Evolutionary conservation across 2,113 vertebrate species (phyloP), one percentile per base, ranked within the genome.

Genomic region (Numenius arquata): DNA sequence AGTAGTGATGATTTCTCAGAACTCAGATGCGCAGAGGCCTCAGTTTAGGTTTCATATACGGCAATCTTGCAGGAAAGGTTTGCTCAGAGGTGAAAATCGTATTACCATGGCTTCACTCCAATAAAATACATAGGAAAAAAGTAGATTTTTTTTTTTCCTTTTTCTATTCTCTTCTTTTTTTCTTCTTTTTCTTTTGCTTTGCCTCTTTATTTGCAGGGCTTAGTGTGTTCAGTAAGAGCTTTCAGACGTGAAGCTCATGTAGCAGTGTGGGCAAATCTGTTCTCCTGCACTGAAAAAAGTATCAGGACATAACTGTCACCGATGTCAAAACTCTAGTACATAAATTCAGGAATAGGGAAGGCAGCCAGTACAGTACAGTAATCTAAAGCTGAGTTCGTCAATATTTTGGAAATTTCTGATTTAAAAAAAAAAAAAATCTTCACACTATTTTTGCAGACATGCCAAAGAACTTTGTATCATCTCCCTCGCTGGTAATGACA

Each of bases 191-290:
- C 5, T 59, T 66, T 76, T 15, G 3, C 8, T 55, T 70, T 58
- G 7, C 14, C 36, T 70, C 19, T 65, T 78, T 56, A 41, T 5
- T 52, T 50, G 30, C 50, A 43, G 45, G 26, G 23, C 59, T 40
- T 34, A 27, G 30, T 12, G 50, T 36, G 34, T 3, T 53, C 58
- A 45, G 15, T n/a, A 52, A 32, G 48, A 88, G 16, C 12, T 36
- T n/a, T 56, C 26, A 61, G 63, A 38, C 0, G 0, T 2, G n/a
- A 50, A 41, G 38, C 32, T 48, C 12, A 11, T 0, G 17, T 1
- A 55, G 53, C 45, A 65, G 11, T 2, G n/a, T 13, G 38, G 50
- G 48, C 6, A 85, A 63, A 62, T 32, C 45, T 75, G 9, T 14
- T 63, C 67, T 47, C 36, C 71, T n/a, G 15, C 9, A 10, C 27